A percentile compares a stretch with the other conserved stretches of the same genome.
Evolutionary conservation across 1,140 invertebrate genomes (phyloP).

Genomic region (Drosophila leontia): DNA sequence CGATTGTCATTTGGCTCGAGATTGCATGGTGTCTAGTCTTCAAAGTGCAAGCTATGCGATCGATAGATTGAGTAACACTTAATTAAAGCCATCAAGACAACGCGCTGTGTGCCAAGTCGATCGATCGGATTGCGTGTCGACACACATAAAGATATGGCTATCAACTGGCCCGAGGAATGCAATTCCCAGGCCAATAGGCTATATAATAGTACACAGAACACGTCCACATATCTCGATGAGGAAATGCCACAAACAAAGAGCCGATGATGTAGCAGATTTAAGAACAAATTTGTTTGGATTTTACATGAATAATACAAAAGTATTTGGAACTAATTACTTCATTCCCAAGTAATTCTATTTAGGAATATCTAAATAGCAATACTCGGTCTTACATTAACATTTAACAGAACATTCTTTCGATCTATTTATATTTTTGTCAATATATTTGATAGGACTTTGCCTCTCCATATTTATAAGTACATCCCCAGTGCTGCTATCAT

Average conservation of each 20-base stretch:
- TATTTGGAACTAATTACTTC: no score
- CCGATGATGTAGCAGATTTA: background rate
- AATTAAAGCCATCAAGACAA: conserved; percentile 57
- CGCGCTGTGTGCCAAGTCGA: conserved; percentile 6
- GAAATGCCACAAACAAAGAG: background rate
- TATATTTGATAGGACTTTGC: no score
- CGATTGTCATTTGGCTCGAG: conserved; percentile 47
- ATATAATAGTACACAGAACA: conserved; percentile 3
- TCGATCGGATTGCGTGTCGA: conserved; percentile 32
- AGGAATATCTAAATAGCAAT: background rate
- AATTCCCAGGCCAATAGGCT: conserved; percentile 5
- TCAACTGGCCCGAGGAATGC: conserved; percentile 18
- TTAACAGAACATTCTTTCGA: background rate
- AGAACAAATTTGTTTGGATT: background rate
- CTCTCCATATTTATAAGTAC: background rate
- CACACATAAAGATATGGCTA: conserved; percentile 21
- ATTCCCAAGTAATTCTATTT: background rate
- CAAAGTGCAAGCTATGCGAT: conserved; percentile 22
- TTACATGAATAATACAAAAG: no score
- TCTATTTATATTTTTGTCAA: background rate
- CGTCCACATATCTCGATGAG: conserved; percentile 8
- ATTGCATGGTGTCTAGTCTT: conserved; percentile 40
- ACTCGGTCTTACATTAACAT: no score
- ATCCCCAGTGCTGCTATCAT: background rate
- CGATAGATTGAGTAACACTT: conserved; percentile 60